Base-by-base conservation (phyloP, 2,797 vertebrate species). In the Lacerta agilis region DNA sequence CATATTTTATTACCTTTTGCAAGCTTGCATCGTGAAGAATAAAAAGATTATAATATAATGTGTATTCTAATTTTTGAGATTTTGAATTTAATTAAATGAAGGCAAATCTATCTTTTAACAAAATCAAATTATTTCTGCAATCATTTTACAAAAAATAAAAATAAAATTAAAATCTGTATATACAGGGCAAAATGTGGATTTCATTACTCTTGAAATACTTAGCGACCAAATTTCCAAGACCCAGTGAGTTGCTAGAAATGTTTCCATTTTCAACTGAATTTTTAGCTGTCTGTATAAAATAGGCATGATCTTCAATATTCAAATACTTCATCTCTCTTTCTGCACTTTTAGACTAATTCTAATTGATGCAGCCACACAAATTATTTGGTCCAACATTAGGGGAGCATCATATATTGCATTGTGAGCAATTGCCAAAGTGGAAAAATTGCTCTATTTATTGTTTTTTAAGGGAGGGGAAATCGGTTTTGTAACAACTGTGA, bases 401-500 rank as follows among this genome's bases (percentile, higher is more conserved):
- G 5, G 5, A 17, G 0, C n/a, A 41, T 73, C 17, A 55, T 79
- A 49, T n/a, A 49, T 18, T n/a, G 13, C 29, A n/a, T 49, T 33
- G 45, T 79, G 29, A 55, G 49, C 78, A 61, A 25, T 58, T 79
- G n/a, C 55, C 78, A 79, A 61, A 61, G 55, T 58, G 55, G 77
- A 20, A 79, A 73, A 36, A 61, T 80, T n/a, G 55, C 29, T 55
- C 38, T 92, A 91, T 89, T 93, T 88, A 84, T 58, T 93, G 87
- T 90, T 93, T 91, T 80, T 23, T 92, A 93, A 90, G 86, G 79
- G 90, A 8, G 84, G 73, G 91, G 86, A 84, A 86, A 83, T 87
- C 69, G 77, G 79, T 94, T 90, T 91, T 87, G 82, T 90, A 89
- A 86, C 69, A 91, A 90, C 90, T 95, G 94, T 91, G 90, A 92